Percentiles rank a stretch among this genome's conserved stretches.
Evolutionary conservation across 2,797 vertebrate species (phyloP).

Genomic region (Poecilia velifera): DNA sequence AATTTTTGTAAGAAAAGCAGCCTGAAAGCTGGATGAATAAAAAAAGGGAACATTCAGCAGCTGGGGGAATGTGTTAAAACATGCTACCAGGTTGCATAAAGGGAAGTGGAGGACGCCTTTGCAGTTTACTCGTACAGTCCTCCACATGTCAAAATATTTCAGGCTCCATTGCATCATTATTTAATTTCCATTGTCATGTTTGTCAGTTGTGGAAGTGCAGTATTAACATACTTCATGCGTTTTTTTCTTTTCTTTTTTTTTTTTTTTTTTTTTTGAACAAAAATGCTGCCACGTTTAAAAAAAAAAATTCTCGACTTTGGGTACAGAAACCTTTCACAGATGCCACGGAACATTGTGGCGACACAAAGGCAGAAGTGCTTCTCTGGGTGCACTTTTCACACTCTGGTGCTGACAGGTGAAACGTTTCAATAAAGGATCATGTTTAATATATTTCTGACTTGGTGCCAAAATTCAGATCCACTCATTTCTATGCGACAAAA

Average conservation of each 20-base stretch:
- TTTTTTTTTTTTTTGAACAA: background rate
- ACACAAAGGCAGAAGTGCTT: background rate
- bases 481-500: constrained; percentile 5
- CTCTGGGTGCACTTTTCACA: constrained; percentile 4
- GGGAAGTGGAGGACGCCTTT: constrained; percentile 9
- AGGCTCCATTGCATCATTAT: background rate
- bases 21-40: background rate
- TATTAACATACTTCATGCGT: background rate
- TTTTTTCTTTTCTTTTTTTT: background rate
- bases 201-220: background rate
- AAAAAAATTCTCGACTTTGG: background rate
- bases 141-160: background rate
- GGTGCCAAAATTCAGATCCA: constrained; percentile 3
- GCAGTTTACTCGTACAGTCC: background rate
- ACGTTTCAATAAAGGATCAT: constrained; percentile 5
- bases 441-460: constrained; percentile 12
- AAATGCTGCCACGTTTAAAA: constrained; percentile 11
- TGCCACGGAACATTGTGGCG: constrained; percentile 5
- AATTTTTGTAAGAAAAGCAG: background rate
- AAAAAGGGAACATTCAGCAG: background rate
- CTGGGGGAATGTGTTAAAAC: constrained; percentile 3
- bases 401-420: constrained; percentile 9
- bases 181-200: constrained; percentile 10
- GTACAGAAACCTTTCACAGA: constrained; percentile 4
- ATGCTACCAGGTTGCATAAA: constrained; percentile 14